Conservation (phyloP, 2,113 vertebrate species). For the Nipponia nippon region DNA sequence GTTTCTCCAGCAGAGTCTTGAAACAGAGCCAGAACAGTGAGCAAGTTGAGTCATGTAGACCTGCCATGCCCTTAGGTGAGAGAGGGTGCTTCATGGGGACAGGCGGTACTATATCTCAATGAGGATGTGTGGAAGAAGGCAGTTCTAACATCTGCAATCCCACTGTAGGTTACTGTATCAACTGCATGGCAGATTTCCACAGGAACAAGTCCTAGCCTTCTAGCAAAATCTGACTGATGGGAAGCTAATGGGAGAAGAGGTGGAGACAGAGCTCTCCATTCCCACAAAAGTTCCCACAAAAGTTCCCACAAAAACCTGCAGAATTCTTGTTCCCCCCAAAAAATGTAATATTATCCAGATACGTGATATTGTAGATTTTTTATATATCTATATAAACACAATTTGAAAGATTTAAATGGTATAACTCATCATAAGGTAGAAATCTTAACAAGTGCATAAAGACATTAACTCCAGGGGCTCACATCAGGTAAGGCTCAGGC, state of each 20-base stretch:
- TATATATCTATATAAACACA: not conserved
- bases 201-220: not conserved
- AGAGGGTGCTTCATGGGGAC: not conserved
- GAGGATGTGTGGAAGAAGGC: not conserved
- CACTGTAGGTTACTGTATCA: not conserved
- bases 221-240: not conserved
- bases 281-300: not conserved
- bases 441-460: not conserved
- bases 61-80: not conserved
- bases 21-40: not conserved
- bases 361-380: not conserved
- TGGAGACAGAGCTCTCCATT: not conserved
- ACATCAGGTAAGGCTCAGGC: not conserved
- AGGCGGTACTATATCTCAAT: not conserved
- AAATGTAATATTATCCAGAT: not conserved
- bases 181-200: not conserved
- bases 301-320: not conserved
- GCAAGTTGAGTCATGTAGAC: accelerated
- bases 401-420: not conserved
- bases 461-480: not conserved
- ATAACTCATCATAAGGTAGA: not conserved
- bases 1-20: not conserved
- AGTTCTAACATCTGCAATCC: not conserved
- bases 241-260: not conserved
- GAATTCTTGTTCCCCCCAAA: not conserved